phyloP scores from a whole-genome alignment of 2,888 invertebrate genomes.

The Chrysolina haemoptera region DNA sequence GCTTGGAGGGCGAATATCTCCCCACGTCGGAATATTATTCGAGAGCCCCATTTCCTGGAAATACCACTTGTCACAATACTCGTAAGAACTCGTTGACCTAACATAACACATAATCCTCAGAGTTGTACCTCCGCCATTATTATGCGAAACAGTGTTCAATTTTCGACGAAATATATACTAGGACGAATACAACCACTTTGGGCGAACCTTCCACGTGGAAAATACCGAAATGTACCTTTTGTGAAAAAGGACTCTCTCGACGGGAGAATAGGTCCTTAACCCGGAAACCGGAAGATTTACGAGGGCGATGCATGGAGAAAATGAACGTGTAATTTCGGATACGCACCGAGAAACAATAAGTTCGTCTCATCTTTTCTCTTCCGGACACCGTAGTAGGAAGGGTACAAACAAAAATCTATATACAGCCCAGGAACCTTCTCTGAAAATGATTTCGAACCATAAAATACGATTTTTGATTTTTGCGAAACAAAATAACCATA shows the following conservation, averaged over 20 bases:
- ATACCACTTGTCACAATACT: background rate
- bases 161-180: background rate
- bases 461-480: background rate
- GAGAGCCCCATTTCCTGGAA: background rate
- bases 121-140: background rate
- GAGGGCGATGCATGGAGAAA: constrained; percentile 22
- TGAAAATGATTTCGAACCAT: background rate
- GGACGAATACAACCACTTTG: background rate
- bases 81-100: too few relatives aligned
- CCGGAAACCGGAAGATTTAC: constrained; percentile 28
- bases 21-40: too few relatives aligned
- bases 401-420: background rate
- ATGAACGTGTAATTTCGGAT: constrained; percentile 27
- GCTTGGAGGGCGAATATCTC: too few relatives aligned
- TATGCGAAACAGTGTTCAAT: background rate
- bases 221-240: background rate
- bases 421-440: background rate
- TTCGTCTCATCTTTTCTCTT: constrained; percentile 5
- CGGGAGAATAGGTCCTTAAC: constrained; percentile 23
- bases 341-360: constrained; percentile 26
- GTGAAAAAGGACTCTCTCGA: constrained; percentile 11
- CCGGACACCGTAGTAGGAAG: background rate
- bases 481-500: too few relatives aligned
- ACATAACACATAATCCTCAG: background rate
- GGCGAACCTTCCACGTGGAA: constrained; percentile 3